Percentiles rank a stretch among this genome's conserved stretches.
Conservation (phyloP, 1,140 invertebrate genomes). For the Brachionus rubens region DNA sequence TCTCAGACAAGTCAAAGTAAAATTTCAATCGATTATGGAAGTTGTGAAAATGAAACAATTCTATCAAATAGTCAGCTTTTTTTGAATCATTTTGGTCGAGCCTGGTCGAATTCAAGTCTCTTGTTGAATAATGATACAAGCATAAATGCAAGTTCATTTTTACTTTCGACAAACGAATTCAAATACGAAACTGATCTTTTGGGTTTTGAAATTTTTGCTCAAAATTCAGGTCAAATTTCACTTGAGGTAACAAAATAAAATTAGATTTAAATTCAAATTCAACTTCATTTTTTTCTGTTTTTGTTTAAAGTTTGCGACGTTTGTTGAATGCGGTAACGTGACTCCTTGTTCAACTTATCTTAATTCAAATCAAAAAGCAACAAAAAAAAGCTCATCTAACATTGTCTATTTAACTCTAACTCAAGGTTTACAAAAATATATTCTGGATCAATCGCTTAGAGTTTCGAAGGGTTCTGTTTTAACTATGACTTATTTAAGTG, state of each 20-base stretch:
- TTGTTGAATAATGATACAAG: not conserved
- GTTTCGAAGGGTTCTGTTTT: not conserved
- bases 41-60: too few species aligned
- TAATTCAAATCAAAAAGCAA: not conserved
- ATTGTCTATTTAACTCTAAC: not conserved
- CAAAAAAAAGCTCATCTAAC: not conserved
- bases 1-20: too few species aligned
- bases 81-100: not conserved
- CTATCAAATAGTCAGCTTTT: not conserved
- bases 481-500: too few species aligned
- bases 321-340: constrained; percentile 2
- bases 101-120: not conserved
- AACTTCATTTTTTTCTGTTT: not conserved
- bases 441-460: not conserved
- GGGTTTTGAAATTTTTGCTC: constrained; percentile 12
- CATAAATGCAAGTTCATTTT: not conserved
- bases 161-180: not conserved
- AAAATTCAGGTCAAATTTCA: not conserved
- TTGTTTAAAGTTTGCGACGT: not conserved
- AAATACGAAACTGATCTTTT: not conserved
- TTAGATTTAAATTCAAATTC: not conserved
- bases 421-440: not conserved
- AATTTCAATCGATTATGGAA: too few species aligned
- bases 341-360: not conserved
- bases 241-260: not conserved